Evolutionary conservation across 2,797 vertebrate species (phyloP).

Genomic region (Cyprinodon diabolis): DNA sequence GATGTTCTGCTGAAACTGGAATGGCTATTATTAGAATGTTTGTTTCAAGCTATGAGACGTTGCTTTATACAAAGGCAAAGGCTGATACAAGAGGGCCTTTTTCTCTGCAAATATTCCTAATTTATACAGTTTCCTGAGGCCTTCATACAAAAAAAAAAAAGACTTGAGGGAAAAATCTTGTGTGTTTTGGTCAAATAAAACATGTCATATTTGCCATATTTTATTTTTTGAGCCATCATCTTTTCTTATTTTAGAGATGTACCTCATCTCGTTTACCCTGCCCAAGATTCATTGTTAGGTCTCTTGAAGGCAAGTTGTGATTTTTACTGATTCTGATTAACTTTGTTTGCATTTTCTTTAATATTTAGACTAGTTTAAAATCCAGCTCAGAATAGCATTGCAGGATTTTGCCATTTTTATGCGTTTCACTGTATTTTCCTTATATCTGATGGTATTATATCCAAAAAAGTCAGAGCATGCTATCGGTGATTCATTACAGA

Average conservation of each 20-base stretch:
- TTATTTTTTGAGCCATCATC: neutral
- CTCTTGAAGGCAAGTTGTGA: neutral
- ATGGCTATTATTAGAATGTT: conserved; percentile 25
- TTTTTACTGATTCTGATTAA: neutral
- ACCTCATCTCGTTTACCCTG: neutral
- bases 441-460: neutral
- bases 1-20: conserved; percentile 15
- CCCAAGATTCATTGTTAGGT: neutral
- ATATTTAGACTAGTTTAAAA: neutral
- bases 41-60: conserved; percentile 19
- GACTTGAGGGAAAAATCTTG: too few species aligned
- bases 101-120: neutral
- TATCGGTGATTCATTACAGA: neutral
- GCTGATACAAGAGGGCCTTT: conserved; percentile 15
- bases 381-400: neutral
- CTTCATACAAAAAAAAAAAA: neutral
- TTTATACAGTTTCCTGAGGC: neutral
- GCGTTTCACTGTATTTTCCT: neutral
- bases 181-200: neutral
- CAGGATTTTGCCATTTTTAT: neutral
- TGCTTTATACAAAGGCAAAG: conserved; percentile 13
- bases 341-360: neutral
- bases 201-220: neutral
- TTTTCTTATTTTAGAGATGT: neutral
- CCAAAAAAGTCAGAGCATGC: neutral